A percentile compares a stretch with the other conserved stretches of the same genome.
These are phyloP conservation scores for Cyclophora albipunctata DNA, from an alignment of 2,888 invertebrate genomes.

Conservation along the genomic window DNA sequence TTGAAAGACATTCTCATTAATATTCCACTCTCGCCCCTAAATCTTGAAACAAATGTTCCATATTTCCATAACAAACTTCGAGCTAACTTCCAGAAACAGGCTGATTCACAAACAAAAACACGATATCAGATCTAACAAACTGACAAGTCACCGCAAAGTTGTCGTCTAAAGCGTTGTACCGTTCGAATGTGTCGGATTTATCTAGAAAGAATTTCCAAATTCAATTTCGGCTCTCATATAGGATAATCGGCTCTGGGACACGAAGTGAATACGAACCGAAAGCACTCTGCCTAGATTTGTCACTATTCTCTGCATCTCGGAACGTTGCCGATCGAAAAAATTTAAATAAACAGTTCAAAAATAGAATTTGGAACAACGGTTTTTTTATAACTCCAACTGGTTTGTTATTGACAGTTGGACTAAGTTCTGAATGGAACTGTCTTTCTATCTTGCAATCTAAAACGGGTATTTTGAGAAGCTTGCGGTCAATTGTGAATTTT, in stretches of 20 bases:
- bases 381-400: background rate
- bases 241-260: constrained; percentile 51
- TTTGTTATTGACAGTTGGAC: too few species aligned
- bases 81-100: background rate
- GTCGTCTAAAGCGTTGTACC: constrained; percentile 6
- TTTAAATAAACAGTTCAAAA: background rate
- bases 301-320: constrained; percentile 12
- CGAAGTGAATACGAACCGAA: constrained; percentile 41
- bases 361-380: constrained; percentile 7
- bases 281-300: constrained; percentile 24
- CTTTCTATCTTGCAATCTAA: too few species aligned
- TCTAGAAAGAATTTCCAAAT: constrained; percentile 46
- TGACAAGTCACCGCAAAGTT: constrained; percentile 1
- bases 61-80: too few species aligned
- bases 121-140: background rate
- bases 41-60: too few species aligned
- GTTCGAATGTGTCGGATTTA: constrained; percentile 24
- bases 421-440: too few species aligned
- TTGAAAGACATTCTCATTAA: too few species aligned
- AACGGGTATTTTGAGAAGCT: too few species aligned
- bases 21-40: too few species aligned
- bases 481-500: too few species aligned
- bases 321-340: constrained; percentile 3
- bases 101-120: background rate
- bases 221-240: constrained; percentile 58